Conservation (phyloP, 1,140 invertebrate genomes). For the Psilanteris sp. region DNA sequence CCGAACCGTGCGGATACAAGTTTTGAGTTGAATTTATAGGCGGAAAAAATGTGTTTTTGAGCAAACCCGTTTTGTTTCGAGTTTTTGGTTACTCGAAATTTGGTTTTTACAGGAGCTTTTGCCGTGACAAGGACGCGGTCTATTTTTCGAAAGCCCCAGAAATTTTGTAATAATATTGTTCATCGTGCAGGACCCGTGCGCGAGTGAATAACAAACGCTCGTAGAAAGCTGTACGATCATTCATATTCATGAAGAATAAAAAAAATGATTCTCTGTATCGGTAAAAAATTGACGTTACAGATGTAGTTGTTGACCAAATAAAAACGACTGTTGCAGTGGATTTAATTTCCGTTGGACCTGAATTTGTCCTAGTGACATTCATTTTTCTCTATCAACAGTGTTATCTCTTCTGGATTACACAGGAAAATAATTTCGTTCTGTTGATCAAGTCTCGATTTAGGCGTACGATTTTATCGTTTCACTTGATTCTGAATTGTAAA, state of each 20-base stretch:
- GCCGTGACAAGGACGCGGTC: not conserved
- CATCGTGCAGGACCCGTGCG: slow-evolving; percentile 6
- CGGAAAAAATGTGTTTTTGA: slow-evolving; percentile 10
- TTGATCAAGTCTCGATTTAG: slow-evolving; percentile 4
- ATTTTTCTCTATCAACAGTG: slow-evolving; percentile 21
- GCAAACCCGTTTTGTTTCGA: not conserved
- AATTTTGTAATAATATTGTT: slow-evolving; percentile 39
- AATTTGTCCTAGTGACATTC: slow-evolving; percentile 45
- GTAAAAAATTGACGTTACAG: slow-evolving; percentile 27
- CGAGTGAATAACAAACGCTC: slow-evolving; percentile 3
- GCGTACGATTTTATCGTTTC: slow-evolving; percentile 6
- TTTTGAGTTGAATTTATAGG: slow-evolving; percentile 1
- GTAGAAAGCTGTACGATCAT: slow-evolving; percentile 6
- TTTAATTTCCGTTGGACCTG: slow-evolving; percentile 37
- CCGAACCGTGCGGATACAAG: not conserved
- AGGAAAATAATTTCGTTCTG: slow-evolving; percentile 9
- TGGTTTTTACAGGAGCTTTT: not conserved
- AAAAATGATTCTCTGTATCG: slow-evolving; percentile 23
- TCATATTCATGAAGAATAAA: slow-evolving; percentile 35
- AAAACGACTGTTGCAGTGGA: slow-evolving; percentile 11
- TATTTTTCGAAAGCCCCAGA: slow-evolving; percentile 17
- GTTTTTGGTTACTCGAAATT: slow-evolving; percentile 9
- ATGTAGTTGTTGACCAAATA: slow-evolving; percentile 31
- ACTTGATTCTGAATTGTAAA: not conserved
- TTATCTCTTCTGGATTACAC: slow-evolving; percentile 28